phyloP scores from a whole-genome alignment of 2,113 vertebrate species.

The Monarcha castaneiventris region DNA sequence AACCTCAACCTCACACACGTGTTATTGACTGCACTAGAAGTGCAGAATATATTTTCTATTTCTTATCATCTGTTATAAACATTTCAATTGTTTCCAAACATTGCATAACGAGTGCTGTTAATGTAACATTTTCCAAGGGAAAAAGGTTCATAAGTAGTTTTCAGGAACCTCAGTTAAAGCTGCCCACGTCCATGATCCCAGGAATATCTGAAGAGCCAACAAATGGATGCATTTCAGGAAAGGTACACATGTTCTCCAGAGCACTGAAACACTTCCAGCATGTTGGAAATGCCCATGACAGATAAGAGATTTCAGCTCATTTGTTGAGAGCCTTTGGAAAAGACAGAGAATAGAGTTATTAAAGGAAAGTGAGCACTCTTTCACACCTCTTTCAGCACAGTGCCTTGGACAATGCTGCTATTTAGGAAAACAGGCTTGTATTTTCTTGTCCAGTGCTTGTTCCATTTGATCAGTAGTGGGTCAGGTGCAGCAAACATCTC shows the following conservation, averaged over 20 bases:
- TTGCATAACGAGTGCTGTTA: not conserved
- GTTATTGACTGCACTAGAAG: not conserved
- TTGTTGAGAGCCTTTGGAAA: not conserved
- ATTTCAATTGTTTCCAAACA: constrained; percentile 33
- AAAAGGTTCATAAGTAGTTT: constrained; percentile 12
- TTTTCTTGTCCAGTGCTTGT: not conserved
- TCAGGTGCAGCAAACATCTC: constrained; percentile 10
- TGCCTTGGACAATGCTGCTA: not conserved
- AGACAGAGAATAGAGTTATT: not conserved
- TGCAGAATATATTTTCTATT: not conserved
- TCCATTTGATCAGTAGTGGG: not conserved
- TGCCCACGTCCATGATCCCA: not conserved
- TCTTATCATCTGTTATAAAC: constrained; percentile 16
- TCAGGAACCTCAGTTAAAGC: not conserved
- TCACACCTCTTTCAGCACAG: not conserved
- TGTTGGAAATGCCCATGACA: not conserved
- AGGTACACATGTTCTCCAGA: not conserved
- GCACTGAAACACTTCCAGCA: not conserved
- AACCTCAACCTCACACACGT: not conserved
- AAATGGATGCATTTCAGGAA: constrained; percentile 36
- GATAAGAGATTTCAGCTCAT: not conserved
- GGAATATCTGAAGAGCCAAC: not conserved
- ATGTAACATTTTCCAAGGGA: constrained; percentile 30
- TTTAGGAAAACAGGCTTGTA: not conserved
- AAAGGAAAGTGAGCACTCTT: not conserved